Evolutionary conservation across 2,888 invertebrate genomes (phyloP), one percentile per base, ranked within the genome.

Genomic region (Yponomeuta sedellus): DNA sequence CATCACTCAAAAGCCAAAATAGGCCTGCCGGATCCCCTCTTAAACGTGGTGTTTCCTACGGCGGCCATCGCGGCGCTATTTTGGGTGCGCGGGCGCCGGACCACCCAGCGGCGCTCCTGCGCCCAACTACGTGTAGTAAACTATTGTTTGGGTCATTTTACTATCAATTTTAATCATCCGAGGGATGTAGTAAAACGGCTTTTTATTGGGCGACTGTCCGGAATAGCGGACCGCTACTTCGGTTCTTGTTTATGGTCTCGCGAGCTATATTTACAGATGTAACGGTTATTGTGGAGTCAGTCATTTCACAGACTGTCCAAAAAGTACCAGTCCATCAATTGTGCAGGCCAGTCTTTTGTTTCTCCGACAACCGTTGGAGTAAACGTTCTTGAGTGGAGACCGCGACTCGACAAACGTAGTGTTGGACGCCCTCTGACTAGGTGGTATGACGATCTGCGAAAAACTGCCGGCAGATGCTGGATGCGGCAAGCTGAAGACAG

Each of bases 31-130:
- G 11, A n/a, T 44, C 2, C 20, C 40, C 81, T 81, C 82, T 87
- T 85, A 87, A 89, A 86, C 83, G 86, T 86, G 89, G 88, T 90
- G 44, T 88, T 89, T 86, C 87, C 85, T 88, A 82, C 80, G 81
- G 79, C 82, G 76, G 79, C 77, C 74, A 77, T 78, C 59, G 40
- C 63, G n/a, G 67, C 40, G 82, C 80, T 89, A 90, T 90, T 90
- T 88, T 72, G 77, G 87, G 80, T 78, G 78, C 77, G 79, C 75
- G 70, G 67, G 78, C 80, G 82, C 88, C 90, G 89, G 89, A 88
- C 90, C 89, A 89, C 89, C 89, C 76, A 77, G 71, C 69, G 78
- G 80, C 80, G 82, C 81, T 81, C 72, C 64, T 28, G 34, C 61
- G 61, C 25, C 25, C 1, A n/a, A 22, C 34, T 34, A 61, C 34